These are phyloP conservation scores for Ormyrus thymus DNA, from an alignment of 2,888 invertebrate genomes.

Conservation along the genomic window DNA sequence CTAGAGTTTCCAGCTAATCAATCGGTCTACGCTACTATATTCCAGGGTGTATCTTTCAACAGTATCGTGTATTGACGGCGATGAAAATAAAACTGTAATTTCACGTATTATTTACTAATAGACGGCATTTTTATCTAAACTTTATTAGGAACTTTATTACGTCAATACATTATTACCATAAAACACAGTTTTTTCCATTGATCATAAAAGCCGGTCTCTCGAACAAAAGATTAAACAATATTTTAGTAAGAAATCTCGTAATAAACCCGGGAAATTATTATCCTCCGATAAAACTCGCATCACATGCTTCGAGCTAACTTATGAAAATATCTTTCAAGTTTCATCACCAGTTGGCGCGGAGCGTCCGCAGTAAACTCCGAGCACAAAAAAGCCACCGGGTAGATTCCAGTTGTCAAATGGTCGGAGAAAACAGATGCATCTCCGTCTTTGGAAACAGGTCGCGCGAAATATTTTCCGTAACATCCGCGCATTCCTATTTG, in stretches of 20 bases:
- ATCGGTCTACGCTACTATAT: no score
- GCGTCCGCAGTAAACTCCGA: neutral
- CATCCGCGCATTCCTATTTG: conserved; percentile 13
- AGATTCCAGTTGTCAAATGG: conserved; percentile 27
- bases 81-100: no score
- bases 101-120: no score
- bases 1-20: no score
- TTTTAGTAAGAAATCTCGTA: neutral
- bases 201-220: no score
- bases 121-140: no score
- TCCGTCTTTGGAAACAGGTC: conserved; percentile 16
- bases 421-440: conserved; percentile 18
- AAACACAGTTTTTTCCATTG: no score
- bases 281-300: neutral
- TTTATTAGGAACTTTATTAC: no score
- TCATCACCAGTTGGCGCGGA: neutral
- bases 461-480: conserved; percentile 20
- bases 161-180: no score
- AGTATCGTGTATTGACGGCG: no score
- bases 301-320: neutral
- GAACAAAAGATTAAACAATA: neutral
- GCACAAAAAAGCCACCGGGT: no score
- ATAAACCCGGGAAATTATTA: conserved; percentile 6
- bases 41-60: no score
- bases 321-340: conserved; percentile 26